Evolutionary conservation across 2,888 invertebrate genomes (phyloP), one percentile per base, ranked within the genome.

Genomic region (Teleogryllus oceanicus): DNA sequence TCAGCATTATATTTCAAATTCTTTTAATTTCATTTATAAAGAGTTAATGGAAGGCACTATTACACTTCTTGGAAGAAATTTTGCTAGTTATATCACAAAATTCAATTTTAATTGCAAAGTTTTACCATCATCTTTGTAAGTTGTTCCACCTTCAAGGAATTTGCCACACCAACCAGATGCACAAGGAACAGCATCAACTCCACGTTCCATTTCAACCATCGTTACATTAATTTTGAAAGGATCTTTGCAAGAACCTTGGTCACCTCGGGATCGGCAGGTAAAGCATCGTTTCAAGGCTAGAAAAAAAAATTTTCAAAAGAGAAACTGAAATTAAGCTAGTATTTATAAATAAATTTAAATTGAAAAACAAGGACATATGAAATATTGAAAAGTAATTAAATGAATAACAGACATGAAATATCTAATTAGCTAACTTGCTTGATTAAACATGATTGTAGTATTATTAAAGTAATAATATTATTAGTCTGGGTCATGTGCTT

Each of bases 91-190:
- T 74, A 74, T 11, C n/a, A 20, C 18, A 18, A 76, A 37, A 76
- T 24, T 20, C 11, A 77, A 18, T 13, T 18, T 49, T 77, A 49
- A 77, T 76, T 37, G 62, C 76, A 49, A 80, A 37, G 50, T 83
- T 84, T 86, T 87, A 94, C 95, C 96, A 83, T 87, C 87, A 85
- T 92, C 92, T 85, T 94, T 92, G 83, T 93, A 91, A 78, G 93
- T 89, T 84, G 93, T 93, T 81, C 93, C 93, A 18, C 88, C 88
- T 87, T 96, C 96, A 74, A 95, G 91, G 78, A 96, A 92, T 89
- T 97, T 97, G 49, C 94, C 95, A 85, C 97, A 97, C 97, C 97
- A 97, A 74, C 96, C 96, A 0, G 95, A 95, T 0, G 95, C 94
- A 84, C 96, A 96, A 0, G 94, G 94, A 16, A 93, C 91, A 1